Evolutionary conservation across 2,113 vertebrate genomes (phyloP), one percentile per base, ranked within the genome.

Genomic region (Camelus bactrianus): DNA sequence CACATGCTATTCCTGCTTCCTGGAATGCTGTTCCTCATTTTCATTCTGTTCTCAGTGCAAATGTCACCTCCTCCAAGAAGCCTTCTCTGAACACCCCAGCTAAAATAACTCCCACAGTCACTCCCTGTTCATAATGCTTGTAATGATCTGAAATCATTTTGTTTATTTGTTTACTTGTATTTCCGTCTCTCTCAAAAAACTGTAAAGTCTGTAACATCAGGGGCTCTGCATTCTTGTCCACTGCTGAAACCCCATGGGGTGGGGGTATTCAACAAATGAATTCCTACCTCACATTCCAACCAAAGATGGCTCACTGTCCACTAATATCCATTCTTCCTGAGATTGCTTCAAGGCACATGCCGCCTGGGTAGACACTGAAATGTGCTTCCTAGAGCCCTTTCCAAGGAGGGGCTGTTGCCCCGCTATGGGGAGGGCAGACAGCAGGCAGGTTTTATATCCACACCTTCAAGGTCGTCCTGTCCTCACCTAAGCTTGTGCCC

Each of bases 261-360:
- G 38, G 38, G 38, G 9, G n/a, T 19, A 11, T 24, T 70, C 14
- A 22, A 10, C 77, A 42, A n/a, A 58, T 8, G 32, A 56, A 42
- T 58, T 58, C 20, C 46, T 14, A 10, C 17, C 8, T 22, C 72
- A 20, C 1, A 3, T 12, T 4, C 9, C 38, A 26, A 24, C 12
- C 24, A 15, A 20, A 76, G 35, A 17, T 42, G 4, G 22, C 42
- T 69, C 11, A 1, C 14, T n/a, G 89, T 5, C 56, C 24, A 20
- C 13, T 1, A 14, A 0, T 2, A 22, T 16, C 35, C 12, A 1
- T 32, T 22, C 22, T 76, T 19, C 35, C 30, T 0, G n/a, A 75
- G n/a, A 35, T 62, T 64, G 30, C 17, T 48, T n/a, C 54, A 52
- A 56, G 76, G 79, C 24, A 22, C 9, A 2, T 26, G 16, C 16